Evolutionary conservation across 1,140 invertebrate species (phyloP).

Genomic region (Ganaspis sp.): DNA sequence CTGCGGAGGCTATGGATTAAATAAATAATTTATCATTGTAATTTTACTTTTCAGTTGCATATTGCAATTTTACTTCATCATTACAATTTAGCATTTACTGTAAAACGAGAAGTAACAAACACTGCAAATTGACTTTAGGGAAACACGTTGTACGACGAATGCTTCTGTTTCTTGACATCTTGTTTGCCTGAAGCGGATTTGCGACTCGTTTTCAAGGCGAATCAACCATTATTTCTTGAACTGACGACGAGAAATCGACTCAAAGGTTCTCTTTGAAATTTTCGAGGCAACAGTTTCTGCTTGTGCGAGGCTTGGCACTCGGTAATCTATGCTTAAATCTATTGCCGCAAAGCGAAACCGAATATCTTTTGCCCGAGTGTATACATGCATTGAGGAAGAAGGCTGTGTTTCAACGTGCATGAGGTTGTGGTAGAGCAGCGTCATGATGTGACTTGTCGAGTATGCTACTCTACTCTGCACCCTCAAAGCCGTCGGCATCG

Average conservation of each 20-base stretch:
- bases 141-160: neutral
- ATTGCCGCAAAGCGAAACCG: conserved; percentile 15
- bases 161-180: neutral
- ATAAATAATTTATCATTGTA: no score
- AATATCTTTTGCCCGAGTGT: conserved; percentile 16
- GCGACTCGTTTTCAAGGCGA: conserved; percentile 6
- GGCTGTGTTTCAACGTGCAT: neutral
- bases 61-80: no score
- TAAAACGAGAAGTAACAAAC: no score
- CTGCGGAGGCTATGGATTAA: no score
- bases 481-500: conserved; percentile 56
- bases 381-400: neutral
- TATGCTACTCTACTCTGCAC: conserved; percentile 51
- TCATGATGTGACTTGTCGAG: conserved; percentile 56
- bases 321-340: conserved; percentile 29
- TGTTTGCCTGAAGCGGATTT: neutral
- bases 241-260: conserved; percentile 16
- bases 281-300: conserved; percentile 8
- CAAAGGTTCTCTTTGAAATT: conserved; percentile 13
- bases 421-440: conserved; percentile 37
- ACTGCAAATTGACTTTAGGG: no score
- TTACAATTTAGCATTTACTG: no score
- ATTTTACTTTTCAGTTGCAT: no score
- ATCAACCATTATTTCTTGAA: conserved; percentile 29
- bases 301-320: conserved; percentile 13